Base-by-base conservation (phyloP, 2,888 invertebrate genomes). In the Panzeria rudis region DNA sequence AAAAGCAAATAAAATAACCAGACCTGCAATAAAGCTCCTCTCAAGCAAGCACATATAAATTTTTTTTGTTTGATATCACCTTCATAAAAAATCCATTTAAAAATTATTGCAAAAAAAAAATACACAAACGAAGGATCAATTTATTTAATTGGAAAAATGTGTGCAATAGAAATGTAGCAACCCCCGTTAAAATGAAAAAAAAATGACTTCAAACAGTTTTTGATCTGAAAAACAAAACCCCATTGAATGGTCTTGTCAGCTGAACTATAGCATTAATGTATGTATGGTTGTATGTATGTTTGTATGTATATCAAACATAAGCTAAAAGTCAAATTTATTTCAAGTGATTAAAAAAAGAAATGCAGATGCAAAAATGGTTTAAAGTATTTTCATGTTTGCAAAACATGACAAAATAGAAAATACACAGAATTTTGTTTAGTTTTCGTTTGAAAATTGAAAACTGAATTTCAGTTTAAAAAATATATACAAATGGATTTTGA, bases 131-230 rank as follows among this genome's bases (percentile, higher is more conserved):
- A 54, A 8, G 20, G n/a, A 66, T 56, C 64, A 56, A 76, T 76
- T 76, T 35, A 44, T 29, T 44, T 76, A 66, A 76, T 76, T 76
- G 76, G 32, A 56, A 56, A 44, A 56, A 35, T 61, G 61, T 59
- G 38, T 7, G 41, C 54, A 25, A 15, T n/a, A 38, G 47, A 50
- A 61, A 23, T 25, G 38, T 17, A 54, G 9, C 41, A 15, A 2
- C 15, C 13, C 20, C 15, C 20, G 17, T 69, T 35, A 13, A 68
- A 15, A 25, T 15, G 11, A 44, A 44, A 47, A 29, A 41, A 7
- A 13, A 54, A 4, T 20, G 6, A 20, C 5, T 17, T 3, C 6
- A 15, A 54, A 29, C 23, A 56, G 4, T 32, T 32, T 59, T 38
- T 64, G 25, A 15, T 44, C 2, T 29, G 23, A 25, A 9, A 35